Conservation (phyloP, 2,888 invertebrate species). For the Prosopocoilus inquinatus region DNA sequence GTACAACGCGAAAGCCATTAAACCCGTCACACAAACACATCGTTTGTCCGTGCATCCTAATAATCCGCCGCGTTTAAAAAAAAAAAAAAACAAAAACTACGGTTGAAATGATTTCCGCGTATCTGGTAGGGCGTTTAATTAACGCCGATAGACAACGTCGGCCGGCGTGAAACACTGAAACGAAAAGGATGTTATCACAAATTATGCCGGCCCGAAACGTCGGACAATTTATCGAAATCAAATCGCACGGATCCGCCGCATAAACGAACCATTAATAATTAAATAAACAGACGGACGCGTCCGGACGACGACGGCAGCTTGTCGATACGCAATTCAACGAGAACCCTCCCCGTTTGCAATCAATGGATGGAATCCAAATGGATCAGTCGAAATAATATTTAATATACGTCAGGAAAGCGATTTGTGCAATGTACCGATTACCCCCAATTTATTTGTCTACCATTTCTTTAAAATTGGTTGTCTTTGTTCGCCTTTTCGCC, state of each 20-base stretch:
- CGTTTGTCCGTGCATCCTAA: too few relatives aligned
- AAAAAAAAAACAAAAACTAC: background rate
- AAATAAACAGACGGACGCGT: background rate
- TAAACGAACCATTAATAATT: constrained; percentile 1
- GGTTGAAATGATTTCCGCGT: constrained; percentile 2
- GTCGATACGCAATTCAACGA: background rate
- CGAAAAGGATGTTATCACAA: constrained; percentile 5
- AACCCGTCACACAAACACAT: too few relatives aligned
- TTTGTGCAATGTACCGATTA: too few relatives aligned
- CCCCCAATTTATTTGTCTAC: too few relatives aligned
- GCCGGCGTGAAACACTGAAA: constrained; percentile 1
- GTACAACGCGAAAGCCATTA: too few relatives aligned
- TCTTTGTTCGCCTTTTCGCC: too few relatives aligned
- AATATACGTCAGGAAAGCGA: too few relatives aligned
- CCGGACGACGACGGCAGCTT: background rate
- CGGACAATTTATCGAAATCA: constrained; percentile 2
- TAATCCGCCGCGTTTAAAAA: too few relatives aligned
- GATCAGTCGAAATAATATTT: too few relatives aligned
- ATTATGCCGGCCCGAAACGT: background rate
- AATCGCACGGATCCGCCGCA: background rate
- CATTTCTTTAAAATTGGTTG: too few relatives aligned
- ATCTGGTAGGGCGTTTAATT: background rate
- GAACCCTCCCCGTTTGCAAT: too few relatives aligned
- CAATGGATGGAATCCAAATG: too few relatives aligned
- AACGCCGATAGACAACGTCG: background rate